These are phyloP conservation scores for Lates japonicus DNA, from an alignment of 2,797 vertebrate species.

Conservation along the genomic window DNA sequence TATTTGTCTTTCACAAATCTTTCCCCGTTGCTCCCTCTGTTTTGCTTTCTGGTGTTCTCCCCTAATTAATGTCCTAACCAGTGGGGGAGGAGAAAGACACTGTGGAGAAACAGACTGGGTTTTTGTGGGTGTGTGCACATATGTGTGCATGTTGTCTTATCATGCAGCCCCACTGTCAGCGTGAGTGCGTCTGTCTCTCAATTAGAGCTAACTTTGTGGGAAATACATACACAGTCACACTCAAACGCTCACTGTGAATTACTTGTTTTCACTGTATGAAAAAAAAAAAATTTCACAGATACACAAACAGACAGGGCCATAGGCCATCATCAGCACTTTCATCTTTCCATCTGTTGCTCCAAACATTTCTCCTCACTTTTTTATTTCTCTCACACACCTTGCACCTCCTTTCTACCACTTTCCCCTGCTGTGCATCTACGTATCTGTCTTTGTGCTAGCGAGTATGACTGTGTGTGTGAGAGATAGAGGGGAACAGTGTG, in stretches of 20 bases:
- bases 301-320: slow-evolving; percentile 45
- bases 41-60: slow-evolving; percentile 31
- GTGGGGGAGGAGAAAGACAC: slow-evolving; percentile 45
- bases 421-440: slow-evolving; percentile 49
- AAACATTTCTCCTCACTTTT: slow-evolving; percentile 21
- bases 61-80: slow-evolving; percentile 69
- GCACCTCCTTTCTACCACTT: slow-evolving; percentile 3
- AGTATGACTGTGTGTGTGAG: slow-evolving; percentile 1
- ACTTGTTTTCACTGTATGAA: slow-evolving; percentile 45
- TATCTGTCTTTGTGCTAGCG: slow-evolving; percentile 22
- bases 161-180: slow-evolving; percentile 50
- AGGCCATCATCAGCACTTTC: slow-evolving; percentile 65
- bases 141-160: slow-evolving; percentile 39
- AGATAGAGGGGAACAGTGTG: not conserved
- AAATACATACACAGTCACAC: slow-evolving; percentile 34
- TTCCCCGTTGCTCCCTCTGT: slow-evolving; percentile 23
- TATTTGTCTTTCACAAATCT: slow-evolving; percentile 54
- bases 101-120: slow-evolving; percentile 57
- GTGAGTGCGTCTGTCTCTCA: slow-evolving; percentile 56
- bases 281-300: slow-evolving; percentile 10
- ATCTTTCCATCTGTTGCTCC: slow-evolving; percentile 70
- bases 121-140: slow-evolving; percentile 30
- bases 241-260: slow-evolving; percentile 19
- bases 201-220: slow-evolving; percentile 61
- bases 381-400: slow-evolving; percentile 5